phyloP scores from a whole-genome alignment of 2,888 invertebrate species.

The Catonia carolina region DNA sequence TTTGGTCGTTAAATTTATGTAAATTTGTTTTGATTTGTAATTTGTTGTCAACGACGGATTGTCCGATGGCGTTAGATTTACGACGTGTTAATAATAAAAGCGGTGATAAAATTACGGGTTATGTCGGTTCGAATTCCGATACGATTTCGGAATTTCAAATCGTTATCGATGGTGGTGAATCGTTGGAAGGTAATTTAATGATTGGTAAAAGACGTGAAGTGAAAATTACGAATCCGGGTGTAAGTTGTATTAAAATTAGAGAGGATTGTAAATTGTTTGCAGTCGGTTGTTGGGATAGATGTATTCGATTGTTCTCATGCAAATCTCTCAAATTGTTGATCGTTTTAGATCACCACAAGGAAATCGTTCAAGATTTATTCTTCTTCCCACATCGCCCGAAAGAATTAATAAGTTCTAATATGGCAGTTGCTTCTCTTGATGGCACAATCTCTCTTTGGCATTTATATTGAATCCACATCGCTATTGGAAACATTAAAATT shows the following conservation, averaged over 20 bases:
- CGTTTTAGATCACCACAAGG: slow-evolving; percentile 64
- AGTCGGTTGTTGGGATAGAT: slow-evolving; percentile 69
- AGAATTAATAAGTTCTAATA: slow-evolving; percentile 49
- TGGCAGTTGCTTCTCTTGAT: slow-evolving; percentile 49
- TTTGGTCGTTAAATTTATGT: slow-evolving; percentile 46
- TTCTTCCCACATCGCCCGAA: no score
- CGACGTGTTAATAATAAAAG: no score
- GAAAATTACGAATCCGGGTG: slow-evolving; percentile 64
- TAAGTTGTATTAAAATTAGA: slow-evolving; percentile 59
- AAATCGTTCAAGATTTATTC: slow-evolving; percentile 59
- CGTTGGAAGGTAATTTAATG: slow-evolving; percentile 45
- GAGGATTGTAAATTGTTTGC: slow-evolving; percentile 65
- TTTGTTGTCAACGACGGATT: no score
- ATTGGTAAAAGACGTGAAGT: slow-evolving; percentile 44
- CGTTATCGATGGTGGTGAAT: slow-evolving; percentile 45
- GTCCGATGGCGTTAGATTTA: no score
- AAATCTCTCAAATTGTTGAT: slow-evolving; percentile 63
- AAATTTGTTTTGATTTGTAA: no score
- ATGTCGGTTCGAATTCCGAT: slow-evolving; percentile 58
- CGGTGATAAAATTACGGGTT: slow-evolving; percentile 49
- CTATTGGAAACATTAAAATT: no score
- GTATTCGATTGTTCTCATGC: slow-evolving; percentile 69
- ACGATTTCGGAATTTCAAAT: slow-evolving; percentile 51
- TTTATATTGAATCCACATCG: no score
- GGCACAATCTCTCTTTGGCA: no score